Conservation (phyloP, 2,113 vertebrate species). For the Pleuronectes platessa region DNA sequence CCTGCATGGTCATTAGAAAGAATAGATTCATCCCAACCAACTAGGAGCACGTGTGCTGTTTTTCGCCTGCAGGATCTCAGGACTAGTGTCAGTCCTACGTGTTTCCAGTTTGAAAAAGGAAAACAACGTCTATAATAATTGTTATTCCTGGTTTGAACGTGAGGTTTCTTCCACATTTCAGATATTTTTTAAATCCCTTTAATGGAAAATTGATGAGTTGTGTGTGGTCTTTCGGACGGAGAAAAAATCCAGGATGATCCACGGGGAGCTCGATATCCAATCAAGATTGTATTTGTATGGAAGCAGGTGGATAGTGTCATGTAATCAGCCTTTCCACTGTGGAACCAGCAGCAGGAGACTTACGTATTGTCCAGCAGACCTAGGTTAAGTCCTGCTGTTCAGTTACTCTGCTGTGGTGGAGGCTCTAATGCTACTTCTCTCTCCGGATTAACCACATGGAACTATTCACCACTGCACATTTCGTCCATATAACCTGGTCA, state of each 20-base stretch:
- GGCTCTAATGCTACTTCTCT: conserved; percentile 3
- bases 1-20: conserved; percentile 64
- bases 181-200: conserved; percentile 9
- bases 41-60: conserved; percentile 12
- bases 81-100: conserved; percentile 20
- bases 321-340: too few relatives aligned
- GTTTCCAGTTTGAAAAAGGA: conserved; percentile 10
- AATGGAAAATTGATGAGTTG: not conserved
- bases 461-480: conserved; percentile 14
- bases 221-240: not conserved
- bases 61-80: conserved; percentile 17
- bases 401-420: not conserved
- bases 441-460: conserved; percentile 32
- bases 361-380: conserved; percentile 16
- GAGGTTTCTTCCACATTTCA: conserved; percentile 4
- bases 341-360: conserved; percentile 20
- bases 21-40: conserved; percentile 44
- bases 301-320: too few relatives aligned
- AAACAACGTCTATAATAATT: not conserved
- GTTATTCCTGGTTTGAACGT: not conserved
- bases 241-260: not conserved
- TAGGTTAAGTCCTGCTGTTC: conserved; percentile 15
- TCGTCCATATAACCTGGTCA: not conserved
- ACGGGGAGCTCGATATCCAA: too few relatives aligned
- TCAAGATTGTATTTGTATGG: too few relatives aligned